These are phyloP conservation scores for Cyaniris semiargus DNA, from an alignment of 2,888 invertebrate species.

Conservation along the genomic window DNA sequence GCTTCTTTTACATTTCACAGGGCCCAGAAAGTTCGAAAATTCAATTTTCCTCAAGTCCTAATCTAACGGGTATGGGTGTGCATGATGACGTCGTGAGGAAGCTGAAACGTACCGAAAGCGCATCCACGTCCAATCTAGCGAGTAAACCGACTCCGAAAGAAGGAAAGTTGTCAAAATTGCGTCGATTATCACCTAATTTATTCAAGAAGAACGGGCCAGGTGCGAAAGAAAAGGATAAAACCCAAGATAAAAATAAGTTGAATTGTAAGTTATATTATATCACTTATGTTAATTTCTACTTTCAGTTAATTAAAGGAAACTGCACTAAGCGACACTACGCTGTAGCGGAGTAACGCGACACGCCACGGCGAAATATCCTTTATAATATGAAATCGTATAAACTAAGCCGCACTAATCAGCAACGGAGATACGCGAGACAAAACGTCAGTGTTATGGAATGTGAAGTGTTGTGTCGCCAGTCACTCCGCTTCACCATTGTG, in stretches of 20 bases:
- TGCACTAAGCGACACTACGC: no score
- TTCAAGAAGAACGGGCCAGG: constrained; percentile 55
- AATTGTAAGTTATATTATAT: constrained; percentile 52
- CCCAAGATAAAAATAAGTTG: constrained; percentile 51
- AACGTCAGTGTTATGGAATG: no score
- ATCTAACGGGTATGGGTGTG: constrained; percentile 54
- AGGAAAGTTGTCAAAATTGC: constrained; percentile 53
- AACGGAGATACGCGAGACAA: no score
- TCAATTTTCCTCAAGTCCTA: constrained; percentile 71
- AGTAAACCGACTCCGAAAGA: constrained; percentile 49
- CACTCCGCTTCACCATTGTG: background rate
- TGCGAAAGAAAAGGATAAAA: constrained; percentile 50
- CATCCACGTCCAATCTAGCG: constrained; percentile 60
- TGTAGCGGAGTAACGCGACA: no score
- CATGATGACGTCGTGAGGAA: constrained; percentile 54
- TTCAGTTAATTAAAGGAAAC: no score
- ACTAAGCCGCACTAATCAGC: no score
- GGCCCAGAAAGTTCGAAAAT: constrained; percentile 56
- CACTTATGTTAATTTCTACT: no score
- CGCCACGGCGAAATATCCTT: no score
- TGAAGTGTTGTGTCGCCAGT: no score
- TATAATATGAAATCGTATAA: no score
- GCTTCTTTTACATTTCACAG: constrained; percentile 47
- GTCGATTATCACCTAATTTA: constrained; percentile 62
- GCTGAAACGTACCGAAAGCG: constrained; percentile 58